Base-by-base conservation (phyloP, 1,140 invertebrate species). In the Scaptomyza pallida region DNA sequence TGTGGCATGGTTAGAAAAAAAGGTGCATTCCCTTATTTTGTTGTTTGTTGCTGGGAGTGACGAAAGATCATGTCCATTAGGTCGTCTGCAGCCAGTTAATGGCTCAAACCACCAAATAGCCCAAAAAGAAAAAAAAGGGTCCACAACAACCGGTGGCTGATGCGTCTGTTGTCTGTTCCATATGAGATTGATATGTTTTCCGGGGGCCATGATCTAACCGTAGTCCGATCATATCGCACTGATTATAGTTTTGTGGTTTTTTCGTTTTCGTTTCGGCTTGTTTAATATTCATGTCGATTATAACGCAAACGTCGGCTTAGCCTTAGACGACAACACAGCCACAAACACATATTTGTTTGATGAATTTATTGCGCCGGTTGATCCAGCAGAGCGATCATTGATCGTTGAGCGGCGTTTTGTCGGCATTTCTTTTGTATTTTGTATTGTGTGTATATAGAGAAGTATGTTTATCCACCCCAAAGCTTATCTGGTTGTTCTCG, bases 31-130 rank as follows among this genome's bases (percentile, higher is more conserved):
- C 60, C 48, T 78, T 81, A 52, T 71, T 52, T 57, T 72, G 61
- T 59, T 65, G 63, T 52, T 57, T 72, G 61, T 59, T 65, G 63
- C 23, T 63, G 80, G 80, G 81, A 85, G 80, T 85, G 80, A 85
- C 80, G 80, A 85, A 86, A 85, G 80, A 85, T 85, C 80, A 68
- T 80, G 80, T 85, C 80, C 81, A 85, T 85, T 85, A 85, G 81
- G 73, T 79, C 41, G 79, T 83, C 80, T 85, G 81, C 81, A 76
- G 76, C 45, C 69, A 77, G 77, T 85, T 85, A 85, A 85, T 85
- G 76, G 80, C 73, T 65, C 64, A 43, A 82, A 40, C 63, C 16
- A n/a, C 4, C 33, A 37, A 37, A 73, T 26, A 48, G 43, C n/a
- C n/a, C 23, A 21, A 61, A 10, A 43, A 47, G 6, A 52, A 56